Evolutionary conservation across 30 jellyfish, hydroid and myxozoan genomes (phyloP), one percentile per base, ranked within the genome.

Genomic region (Pseudorhiza aurosa): DNA sequence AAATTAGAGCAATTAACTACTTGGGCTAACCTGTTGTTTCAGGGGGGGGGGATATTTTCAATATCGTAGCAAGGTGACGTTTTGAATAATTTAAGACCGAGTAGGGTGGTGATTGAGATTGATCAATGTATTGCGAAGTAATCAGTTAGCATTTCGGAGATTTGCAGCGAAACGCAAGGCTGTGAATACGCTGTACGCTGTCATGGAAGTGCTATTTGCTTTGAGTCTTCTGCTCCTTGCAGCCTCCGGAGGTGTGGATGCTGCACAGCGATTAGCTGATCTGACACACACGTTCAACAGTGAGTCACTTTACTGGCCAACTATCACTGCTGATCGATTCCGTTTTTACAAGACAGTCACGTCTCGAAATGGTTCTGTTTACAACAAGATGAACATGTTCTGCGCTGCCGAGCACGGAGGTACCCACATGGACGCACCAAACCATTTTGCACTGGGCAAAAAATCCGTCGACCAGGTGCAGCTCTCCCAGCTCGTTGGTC

Each of bases 391-490:
- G 64, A 82, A 90, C 71, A 62, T 65, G 8, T 82, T 90, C 72
- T 57, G 87, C 44, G 86, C 97, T 8, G 82, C 97, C 2, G 97
- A 90, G 42, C 97, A 90, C 58, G 97, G 97, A 5, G 97, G 97
- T 24, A 90, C 97, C 5, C 97, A 90, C 33, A 28, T 90, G 70
- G 97, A 90, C 40, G 97, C 97, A 4, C 97, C 97, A 21, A 65
- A 65, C 7, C 97, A 90, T 62, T 90, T 90, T 60, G 91, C 85
- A n/a, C 57, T 46, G 50, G 91, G 91, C 26, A 68, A 64, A 19
- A 44, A 78, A 8, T 55, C 83, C 1, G 85, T 46, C 17, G 88
- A 55, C n/a, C 85, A 72, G 47, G 42, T 72, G 8, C 91, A 87
- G 8, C 47, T 88, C 31, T 11, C 72, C 2, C 45, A 72, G 18